A percentile compares a stretch with the other conserved stretches of the same genome.
phyloP scores from a whole-genome alignment of 2,113 vertebrate genomes.

The Clarias magur region DNA sequence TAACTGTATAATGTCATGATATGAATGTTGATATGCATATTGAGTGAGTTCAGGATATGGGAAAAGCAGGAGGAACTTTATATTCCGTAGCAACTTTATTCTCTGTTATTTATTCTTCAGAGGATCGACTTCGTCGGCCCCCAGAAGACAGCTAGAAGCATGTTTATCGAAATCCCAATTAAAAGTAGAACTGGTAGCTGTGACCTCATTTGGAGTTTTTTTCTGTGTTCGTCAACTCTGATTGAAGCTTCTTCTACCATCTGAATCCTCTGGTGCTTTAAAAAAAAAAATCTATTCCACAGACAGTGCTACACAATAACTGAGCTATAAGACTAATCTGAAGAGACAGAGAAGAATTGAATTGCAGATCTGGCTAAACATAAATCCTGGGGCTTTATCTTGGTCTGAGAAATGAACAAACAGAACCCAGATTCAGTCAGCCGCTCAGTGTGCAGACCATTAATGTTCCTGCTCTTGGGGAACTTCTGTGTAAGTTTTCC shows the following conservation, averaged over 20 bases:
- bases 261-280: constrained; percentile 9
- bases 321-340: constrained; percentile 50
- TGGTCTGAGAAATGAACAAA: constrained; percentile 38
- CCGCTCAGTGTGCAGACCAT: constrained; percentile 12
- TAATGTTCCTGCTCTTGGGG: constrained; percentile 14
- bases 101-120: constrained; percentile 31
- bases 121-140: neutral
- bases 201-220: neutral
- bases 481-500: constrained; percentile 40
- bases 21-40: neutral
- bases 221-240: neutral
- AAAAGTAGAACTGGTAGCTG: constrained; percentile 2
- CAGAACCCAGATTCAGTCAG: constrained; percentile 15
- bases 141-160: constrained; percentile 8
- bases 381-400: constrained; percentile 48
- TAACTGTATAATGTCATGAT: neutral
- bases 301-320: constrained; percentile 36
- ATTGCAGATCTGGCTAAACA: constrained; percentile 50
- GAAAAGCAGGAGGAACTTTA: constrained; percentile 21
- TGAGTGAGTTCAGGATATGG: neutral
- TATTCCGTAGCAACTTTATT: neutral
- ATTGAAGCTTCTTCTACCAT: neutral
- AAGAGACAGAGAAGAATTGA: constrained; percentile 48
- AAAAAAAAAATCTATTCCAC: constrained; percentile 31
- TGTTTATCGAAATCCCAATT: constrained; percentile 37